Evolutionary conservation across 1,140 invertebrate species (phyloP), one percentile per base, ranked within the genome.

Genomic region (Nephotettix cincticeps): DNA sequence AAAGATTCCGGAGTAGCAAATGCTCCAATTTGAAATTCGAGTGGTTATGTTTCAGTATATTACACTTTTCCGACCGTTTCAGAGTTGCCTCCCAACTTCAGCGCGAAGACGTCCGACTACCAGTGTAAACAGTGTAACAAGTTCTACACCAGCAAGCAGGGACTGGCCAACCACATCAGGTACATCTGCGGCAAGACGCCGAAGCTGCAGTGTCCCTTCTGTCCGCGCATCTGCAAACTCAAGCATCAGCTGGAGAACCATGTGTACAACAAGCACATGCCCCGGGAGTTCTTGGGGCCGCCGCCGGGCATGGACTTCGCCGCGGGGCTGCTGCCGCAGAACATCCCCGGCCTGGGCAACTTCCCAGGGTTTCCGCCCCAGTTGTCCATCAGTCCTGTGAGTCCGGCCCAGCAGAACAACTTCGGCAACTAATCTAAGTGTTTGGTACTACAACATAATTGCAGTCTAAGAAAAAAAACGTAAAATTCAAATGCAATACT

Each of bases 111-210:
- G 23, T 61, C 56, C 6, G 56, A 61, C 56, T 61, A 84, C 36
- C 64, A 67, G 21, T 67, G 64, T 17, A 45, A 27, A 14, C 64
- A 45, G 23, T 67, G 64, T 21, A 43, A 29, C 2, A 67, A 67
- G 36, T 67, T 67, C 32, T 67, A 67, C 36, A 67, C 64, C 36
- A 67, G 64, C 21, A 67, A 67, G 36, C 64, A 40, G 14, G 64
- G 64, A 17, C 27, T 67, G 36, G 64, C 64, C 17, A 82, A 88
- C 1, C 88, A 91, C 72, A 80, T 87, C 73, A 86, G 86, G 9
- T 89, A 89, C 78, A 88, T 89, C 75, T 89, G 88, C 78, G 83
- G 84, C 45, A 83, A 84, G 63, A 80, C 81, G 45, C 84, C 84
- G 21, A 78, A 81, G 11, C 70, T 74, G 25, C 71, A 64, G 29